Evolutionary conservation across 2,888 invertebrate genomes (phyloP).

Genomic region (Drosophila pegasa): DNA sequence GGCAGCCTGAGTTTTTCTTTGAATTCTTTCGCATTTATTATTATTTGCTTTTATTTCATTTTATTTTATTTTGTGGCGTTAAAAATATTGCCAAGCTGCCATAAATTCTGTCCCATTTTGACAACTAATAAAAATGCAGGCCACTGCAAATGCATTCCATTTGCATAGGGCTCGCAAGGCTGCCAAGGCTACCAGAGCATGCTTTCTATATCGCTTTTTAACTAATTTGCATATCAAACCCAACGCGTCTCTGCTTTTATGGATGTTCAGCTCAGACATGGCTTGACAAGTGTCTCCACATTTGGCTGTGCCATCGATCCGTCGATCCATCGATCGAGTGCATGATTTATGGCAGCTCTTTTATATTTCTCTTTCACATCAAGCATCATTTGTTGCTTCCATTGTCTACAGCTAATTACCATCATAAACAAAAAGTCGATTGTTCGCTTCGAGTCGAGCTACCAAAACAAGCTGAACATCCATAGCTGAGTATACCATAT

Average conservation of each 20-base stretch:
- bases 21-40: constrained; percentile 37
- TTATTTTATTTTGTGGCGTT: constrained; percentile 62
- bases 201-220: constrained; percentile 54
- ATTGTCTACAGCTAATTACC: constrained; percentile 65
- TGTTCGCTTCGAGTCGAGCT: constrained; percentile 24
- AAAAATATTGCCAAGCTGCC: constrained; percentile 74
- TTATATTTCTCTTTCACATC: constrained; percentile 21
- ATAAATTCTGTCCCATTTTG: constrained; percentile 75
- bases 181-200: constrained; percentile 3
- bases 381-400: constrained; percentile 32
- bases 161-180: constrained; percentile 45
- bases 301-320: constrained; percentile 34
- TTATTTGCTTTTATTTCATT: constrained; percentile 19
- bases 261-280: constrained; percentile 40
- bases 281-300: constrained; percentile 65
- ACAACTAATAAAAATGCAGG: constrained; percentile 79
- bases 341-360: constrained; percentile 62
- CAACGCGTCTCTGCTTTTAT: constrained; percentile 36
- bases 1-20: constrained; percentile 46
- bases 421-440: constrained; percentile 51
- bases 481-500: constrained; percentile 15
- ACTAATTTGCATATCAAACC: constrained; percentile 69
- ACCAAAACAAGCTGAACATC: constrained; percentile 33
- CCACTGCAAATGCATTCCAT: constrained; percentile 66
- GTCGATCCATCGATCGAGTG: constrained; percentile 24